A percentile compares a stretch with the other conserved stretches of the same genome.
These are phyloP conservation scores for Myotis pilosus DNA, from an alignment of 2,797 vertebrate genomes.

Conservation along the genomic window DNA sequence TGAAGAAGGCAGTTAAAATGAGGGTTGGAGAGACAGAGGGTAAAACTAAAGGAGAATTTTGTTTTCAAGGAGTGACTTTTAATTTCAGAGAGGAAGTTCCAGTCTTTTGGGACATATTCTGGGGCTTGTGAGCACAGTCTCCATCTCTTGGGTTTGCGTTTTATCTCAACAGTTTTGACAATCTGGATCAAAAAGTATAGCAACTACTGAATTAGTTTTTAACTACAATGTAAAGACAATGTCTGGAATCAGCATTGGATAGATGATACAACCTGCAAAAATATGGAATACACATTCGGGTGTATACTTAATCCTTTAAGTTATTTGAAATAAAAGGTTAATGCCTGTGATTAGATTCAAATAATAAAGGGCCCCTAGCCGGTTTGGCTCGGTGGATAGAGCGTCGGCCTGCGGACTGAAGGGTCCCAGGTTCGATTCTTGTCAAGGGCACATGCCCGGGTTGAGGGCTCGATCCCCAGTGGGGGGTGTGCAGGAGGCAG, in stretches of 20 bases:
- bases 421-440: too few species aligned
- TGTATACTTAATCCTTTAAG: background rate
- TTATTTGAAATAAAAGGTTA: conserved; percentile 11
- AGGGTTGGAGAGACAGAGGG: background rate
- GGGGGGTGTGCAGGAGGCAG: too few species aligned
- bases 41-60: background rate
- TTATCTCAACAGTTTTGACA: background rate
- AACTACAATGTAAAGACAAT: background rate
- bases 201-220: background rate
- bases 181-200: background rate
- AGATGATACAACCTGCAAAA: background rate
- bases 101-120: background rate
- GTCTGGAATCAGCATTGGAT: background rate
- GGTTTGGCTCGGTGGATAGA: too few species aligned
- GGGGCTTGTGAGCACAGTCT: background rate
- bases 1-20: background rate
- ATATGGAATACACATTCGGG: background rate
- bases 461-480: too few species aligned
- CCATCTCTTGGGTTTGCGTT: background rate
- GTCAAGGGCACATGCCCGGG: too few species aligned
- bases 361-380: background rate
- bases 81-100: background rate
- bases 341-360: background rate
- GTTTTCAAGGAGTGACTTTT: background rate
- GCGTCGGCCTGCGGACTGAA: accelerated